Conservation (phyloP, 35 echinoderm and acorn worm genomes). For the Ophioderma brevispina region DNA sequence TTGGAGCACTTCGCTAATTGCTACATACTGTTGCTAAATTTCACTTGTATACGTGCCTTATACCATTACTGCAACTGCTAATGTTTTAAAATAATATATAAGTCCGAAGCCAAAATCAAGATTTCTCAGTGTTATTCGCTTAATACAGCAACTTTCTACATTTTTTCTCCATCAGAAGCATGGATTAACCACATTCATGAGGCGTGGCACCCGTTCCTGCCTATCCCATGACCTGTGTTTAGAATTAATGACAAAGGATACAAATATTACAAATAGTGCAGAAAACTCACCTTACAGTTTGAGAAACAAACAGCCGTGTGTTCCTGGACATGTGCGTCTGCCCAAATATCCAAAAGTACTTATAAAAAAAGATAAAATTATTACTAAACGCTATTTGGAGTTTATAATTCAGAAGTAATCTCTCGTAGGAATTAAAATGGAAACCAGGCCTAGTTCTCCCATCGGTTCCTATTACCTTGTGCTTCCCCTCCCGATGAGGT, state of each 20-base stretch:
- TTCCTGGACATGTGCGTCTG: background rate
- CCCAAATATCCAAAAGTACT: background rate
- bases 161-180: background rate
- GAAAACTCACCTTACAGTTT: background rate
- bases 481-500: background rate
- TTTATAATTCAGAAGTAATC: background rate
- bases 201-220: too few species aligned
- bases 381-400: background rate
- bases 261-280: background rate
- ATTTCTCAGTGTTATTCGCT: too few species aligned
- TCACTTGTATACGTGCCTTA: too few species aligned
- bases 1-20: too few species aligned
- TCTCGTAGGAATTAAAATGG: background rate
- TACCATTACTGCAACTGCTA: too few species aligned
- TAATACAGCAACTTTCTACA: too few species aligned
- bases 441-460: conserved; percentile 1
- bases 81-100: too few species aligned
- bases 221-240: background rate
- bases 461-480: background rate
- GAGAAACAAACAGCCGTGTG: background rate
- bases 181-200: background rate
- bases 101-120: too few species aligned
- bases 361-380: background rate
- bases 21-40: too few species aligned
- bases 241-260: background rate